Evolutionary conservation across 2,113 vertebrate species (phyloP), one percentile per base, ranked within the genome.

Genomic region (Camelus bactrianus): DNA sequence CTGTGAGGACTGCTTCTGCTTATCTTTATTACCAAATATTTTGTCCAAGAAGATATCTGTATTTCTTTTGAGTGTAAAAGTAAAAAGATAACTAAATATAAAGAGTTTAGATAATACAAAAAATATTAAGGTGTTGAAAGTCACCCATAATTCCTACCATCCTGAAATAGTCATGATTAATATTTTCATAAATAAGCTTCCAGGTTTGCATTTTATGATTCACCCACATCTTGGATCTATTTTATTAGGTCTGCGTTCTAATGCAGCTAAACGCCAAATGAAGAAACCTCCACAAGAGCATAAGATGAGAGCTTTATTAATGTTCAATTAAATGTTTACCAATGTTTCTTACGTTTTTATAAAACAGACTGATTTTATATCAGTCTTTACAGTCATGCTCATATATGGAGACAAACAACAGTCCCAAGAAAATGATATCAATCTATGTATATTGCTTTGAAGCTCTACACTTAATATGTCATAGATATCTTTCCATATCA

Each of bases 391-490:
- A 85, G 28, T 52, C 32, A 60, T 22, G 13, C 48, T 64, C 9
- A 4, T 87, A 88, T 69, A 48, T 75, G 30, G 58, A 91, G 35
- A 87, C 81, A 92, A 88, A 76, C 16, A 75, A 48, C 7, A 62
- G 28, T 62, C 60, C 52, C 52, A 19, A 48, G 54, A 62, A 54
- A 67, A 50, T 65, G 22, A 64, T 28, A 94, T 77, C 42, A 64
- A 42, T 82, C 7, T 81, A 42, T 62, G 20, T 85, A 50, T 87
- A 72, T 86, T 95, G 22, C 85, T 95, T 86, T 79, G n/a, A 91
- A 64, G 14, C 46, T 54, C 28, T 86, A 52, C 2, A 48, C 42
- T 79, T 64, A 85, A n/a, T 77, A 58, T 67, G 50, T 62, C 32
- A 52, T 28, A 79, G 52, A 79, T 42, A 69, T 52, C 15, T 91